phyloP scores from a whole-genome alignment of 2,113 vertebrate species.

The Setophaga petechia region DNA sequence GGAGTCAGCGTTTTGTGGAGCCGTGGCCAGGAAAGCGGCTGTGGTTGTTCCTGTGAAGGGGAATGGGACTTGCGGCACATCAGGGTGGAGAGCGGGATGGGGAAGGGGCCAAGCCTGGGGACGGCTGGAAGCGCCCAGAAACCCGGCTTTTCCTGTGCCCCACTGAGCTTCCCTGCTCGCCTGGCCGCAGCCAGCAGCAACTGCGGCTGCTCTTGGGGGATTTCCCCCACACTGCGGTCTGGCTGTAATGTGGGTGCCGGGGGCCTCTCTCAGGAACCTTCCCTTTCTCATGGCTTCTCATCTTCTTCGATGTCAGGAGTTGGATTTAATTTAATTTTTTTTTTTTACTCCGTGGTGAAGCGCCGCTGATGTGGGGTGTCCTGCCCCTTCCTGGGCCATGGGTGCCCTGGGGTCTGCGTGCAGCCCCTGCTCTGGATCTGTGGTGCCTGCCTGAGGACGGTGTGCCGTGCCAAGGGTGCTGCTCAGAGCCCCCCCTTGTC shows the following conservation, averaged over 20 bases:
- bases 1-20: background rate
- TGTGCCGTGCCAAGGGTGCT: accelerated
- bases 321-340: background rate
- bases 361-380: accelerated
- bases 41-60: background rate
- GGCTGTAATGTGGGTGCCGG: background rate
- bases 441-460: background rate
- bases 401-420: accelerated
- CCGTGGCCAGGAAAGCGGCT: background rate
- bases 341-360: background rate
- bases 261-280: background rate
- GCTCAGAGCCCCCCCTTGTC: background rate
- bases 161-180: accelerated
- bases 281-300: background rate
- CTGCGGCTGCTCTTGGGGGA: background rate
- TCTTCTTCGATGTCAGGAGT: background rate
- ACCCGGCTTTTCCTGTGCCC: background rate
- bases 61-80: background rate
- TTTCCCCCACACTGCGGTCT: background rate
- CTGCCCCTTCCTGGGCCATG: background rate
- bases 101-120: slow-evolving; percentile 7
- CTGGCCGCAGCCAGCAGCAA: background rate
- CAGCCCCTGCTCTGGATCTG: background rate
- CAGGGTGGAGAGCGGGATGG: background rate
- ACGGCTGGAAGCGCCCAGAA: background rate